Conservation (phyloP, 2,888 invertebrate genomes). For the Cataglyphis rosenhaueri region DNA sequence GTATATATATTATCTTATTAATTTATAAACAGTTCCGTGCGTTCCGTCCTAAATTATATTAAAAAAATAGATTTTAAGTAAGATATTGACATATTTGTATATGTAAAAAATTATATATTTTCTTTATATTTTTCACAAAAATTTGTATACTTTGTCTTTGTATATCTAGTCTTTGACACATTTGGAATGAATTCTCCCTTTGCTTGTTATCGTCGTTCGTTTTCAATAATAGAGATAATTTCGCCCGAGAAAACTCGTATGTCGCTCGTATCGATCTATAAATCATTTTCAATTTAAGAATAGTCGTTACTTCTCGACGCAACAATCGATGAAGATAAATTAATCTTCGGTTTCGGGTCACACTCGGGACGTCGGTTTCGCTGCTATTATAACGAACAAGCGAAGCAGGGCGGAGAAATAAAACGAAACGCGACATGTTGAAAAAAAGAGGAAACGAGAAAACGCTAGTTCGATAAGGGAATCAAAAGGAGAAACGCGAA, state of each 20-base stretch:
- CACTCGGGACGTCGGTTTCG: slow-evolving; percentile 46
- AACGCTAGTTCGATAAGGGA: slow-evolving; percentile 47
- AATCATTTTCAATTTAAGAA: slow-evolving; percentile 41
- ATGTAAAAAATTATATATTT: neutral
- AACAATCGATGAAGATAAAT: slow-evolving; percentile 67
- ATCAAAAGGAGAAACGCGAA: slow-evolving; percentile 19
- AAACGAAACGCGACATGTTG: neutral
- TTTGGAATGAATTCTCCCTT: slow-evolving; percentile 4
- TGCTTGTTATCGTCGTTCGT: slow-evolving; percentile 1
- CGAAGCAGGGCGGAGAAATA: slow-evolving; percentile 51
- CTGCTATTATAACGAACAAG: slow-evolving; percentile 59
- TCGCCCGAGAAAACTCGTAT: slow-evolving; percentile 21
- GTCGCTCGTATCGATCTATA: neutral
- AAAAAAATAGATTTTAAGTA: neutral
- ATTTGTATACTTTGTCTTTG: neutral
- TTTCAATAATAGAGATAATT: slow-evolving; percentile 32
- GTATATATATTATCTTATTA: neutral
- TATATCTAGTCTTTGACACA: neutral
- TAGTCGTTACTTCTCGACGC: slow-evolving; percentile 44
- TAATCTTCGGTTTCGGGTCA: slow-evolving; percentile 51
- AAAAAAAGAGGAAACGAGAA: neutral
- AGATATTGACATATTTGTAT: neutral
- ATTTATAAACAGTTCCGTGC: neutral
- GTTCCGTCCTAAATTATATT: neutral
- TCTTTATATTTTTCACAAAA: neutral